Evolutionary conservation across 2,888 invertebrate species (phyloP).

Genomic region (Acleris sparsana): DNA sequence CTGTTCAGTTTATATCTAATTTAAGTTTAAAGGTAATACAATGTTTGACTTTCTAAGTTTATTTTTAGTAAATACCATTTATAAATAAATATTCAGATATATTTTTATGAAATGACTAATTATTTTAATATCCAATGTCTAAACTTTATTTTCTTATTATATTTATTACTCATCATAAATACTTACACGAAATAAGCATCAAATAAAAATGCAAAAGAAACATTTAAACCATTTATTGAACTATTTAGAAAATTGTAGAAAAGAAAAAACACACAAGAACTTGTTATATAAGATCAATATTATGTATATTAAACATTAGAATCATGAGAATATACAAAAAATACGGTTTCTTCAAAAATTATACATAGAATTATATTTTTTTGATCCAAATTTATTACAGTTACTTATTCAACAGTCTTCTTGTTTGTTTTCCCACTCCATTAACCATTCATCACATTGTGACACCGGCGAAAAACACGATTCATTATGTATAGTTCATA

Average conservation of each 20-base stretch:
- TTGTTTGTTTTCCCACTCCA: too few species aligned
- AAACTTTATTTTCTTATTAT: neutral
- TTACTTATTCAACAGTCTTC: neutral
- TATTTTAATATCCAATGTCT: neutral
- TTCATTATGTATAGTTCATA: neutral
- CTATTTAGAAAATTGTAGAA: neutral
- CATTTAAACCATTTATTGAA: neutral
- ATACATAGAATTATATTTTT: neutral
- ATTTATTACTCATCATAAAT: neutral
- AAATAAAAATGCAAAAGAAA: neutral
- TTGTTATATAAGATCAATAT: neutral
- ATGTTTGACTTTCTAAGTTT: neutral
- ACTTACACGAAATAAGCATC: neutral
- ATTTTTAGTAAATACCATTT: neutral
- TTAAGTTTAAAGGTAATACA: conserved; percentile 5
- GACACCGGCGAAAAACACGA: neutral
- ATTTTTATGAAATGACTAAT: conserved; percentile 7
- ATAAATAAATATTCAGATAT: neutral
- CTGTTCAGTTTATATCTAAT: conserved; percentile 16
- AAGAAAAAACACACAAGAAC: neutral
- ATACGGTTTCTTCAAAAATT: neutral
- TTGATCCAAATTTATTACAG: too few species aligned
- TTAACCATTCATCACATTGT: neutral
- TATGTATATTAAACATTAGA: neutral
- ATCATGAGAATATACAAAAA: neutral